Evolutionary conservation across 35 echinoderm and acorn worm genomes (phyloP), one percentile per base, ranked within the genome.

Genomic region (Eucidaris tribuloides): DNA sequence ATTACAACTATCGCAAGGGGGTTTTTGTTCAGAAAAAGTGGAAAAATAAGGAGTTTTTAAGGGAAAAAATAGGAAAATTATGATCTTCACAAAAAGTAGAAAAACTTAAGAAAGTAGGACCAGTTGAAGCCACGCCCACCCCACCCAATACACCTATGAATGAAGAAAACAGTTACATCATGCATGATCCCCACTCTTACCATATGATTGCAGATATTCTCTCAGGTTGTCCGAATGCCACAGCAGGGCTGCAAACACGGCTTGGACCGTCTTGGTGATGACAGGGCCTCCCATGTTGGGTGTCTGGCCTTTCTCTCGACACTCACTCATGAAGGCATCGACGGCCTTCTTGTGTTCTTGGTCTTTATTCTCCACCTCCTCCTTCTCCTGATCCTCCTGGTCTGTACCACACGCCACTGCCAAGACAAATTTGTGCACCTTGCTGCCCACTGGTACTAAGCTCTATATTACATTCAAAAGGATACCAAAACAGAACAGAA

Each of bases 211-310:
- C 44, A 97, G 50, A 14, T 85, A 57, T 24, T 79, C 78, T 72
- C 84, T 65, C 7, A 97, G 66, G n/a, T 81, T 59, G 41, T 81
- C 81, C 0, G 89, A 89, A 54, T 97, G 94, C 94, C 94, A 97
- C 63, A 97, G 66, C 58, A 92, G 86, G 46, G 94, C 94, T 81
- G 84, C 89, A 92, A 97, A 97, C 50, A 97, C 94, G 3, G 89
- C 79, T 32, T 78, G 84, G 76, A 97, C 84, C 14, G 89, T 78
- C 15, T 58, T 74, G 4, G 87, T 82, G 19, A 97, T 81, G 7
- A 81, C 84, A 4, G 86, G 79, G 34, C 94, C 94, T 46, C 94
- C 94, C 19, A 97, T 79, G 36, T 32, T 84, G 20, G 83, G 89
- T 32, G 65, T 86, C 48, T 85, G 89, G 13, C 78, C 83, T 18